These are phyloP conservation scores for Chiloscyllium punctatum DNA, from an alignment of 2,797 vertebrate species.

Conservation along the genomic window DNA sequence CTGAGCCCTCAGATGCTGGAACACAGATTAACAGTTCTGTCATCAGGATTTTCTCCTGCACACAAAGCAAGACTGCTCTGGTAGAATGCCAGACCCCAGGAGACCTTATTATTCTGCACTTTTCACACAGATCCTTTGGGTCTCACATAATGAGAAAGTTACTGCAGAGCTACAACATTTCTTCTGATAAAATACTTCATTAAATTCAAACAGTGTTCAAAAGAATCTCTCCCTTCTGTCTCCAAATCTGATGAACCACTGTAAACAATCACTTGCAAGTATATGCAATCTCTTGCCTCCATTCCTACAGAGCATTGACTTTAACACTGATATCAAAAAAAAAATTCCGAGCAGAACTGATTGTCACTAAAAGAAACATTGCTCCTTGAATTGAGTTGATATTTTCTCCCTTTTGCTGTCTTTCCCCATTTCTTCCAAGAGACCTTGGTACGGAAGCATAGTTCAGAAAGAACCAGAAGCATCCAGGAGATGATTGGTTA, in stretches of 20 bases:
- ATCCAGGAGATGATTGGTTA: no score
- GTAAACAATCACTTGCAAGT: neutral
- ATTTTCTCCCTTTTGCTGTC: neutral
- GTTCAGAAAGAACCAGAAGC: no score
- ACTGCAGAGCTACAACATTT: conserved; percentile 22
- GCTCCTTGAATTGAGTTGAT: neutral
- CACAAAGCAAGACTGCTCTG: neutral
- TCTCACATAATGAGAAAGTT: conserved; percentile 6
- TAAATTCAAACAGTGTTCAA: neutral
- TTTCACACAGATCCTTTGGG: conserved; percentile 26
- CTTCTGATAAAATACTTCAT: conserved; percentile 25
- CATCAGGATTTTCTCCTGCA: neutral
- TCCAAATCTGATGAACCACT: neutral
- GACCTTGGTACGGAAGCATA: neutral
- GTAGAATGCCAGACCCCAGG: conserved; percentile 27
- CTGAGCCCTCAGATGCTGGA: neutral
- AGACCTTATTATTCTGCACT: conserved; percentile 19
- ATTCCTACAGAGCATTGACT: neutral
- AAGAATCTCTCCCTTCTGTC: neutral
- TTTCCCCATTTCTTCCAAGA: neutral
- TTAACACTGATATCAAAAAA: neutral
- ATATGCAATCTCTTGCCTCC: neutral
- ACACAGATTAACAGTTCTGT: neutral
- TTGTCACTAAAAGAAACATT: neutral
- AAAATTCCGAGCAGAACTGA: neutral